Evolutionary conservation across 2,113 vertebrate genomes (phyloP), one percentile per base, ranked within the genome.

Genomic region (Tragulus kanchil): DNA sequence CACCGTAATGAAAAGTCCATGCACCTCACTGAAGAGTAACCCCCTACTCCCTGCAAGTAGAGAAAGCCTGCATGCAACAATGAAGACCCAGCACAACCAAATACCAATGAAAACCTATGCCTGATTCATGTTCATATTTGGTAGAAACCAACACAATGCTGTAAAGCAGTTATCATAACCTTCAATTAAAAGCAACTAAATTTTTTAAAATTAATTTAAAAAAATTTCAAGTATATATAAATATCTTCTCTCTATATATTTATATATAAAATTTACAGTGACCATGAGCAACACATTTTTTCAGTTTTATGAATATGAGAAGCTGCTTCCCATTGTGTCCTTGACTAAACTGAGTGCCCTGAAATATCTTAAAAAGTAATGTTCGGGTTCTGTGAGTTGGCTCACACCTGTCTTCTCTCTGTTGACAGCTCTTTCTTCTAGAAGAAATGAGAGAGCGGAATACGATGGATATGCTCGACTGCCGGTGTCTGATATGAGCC

Each of bases 371-470:
- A 26, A 16, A 54, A 71, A 15, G 16, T 26, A 15, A 14, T 4
- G 8, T n/a, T 56, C 36, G 12, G n/a, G 19, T 62, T 48, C 50
- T 52, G 6, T 13, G 86, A 71, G n/a, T n/a, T 45, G 54, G 48
- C 75, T 98, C 67, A 93, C 16, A 0, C 42, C 21, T 45, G 50
- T 75, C 62, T 82, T 93, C 91, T 97, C 48, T 97, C 23, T 67
- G 21, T 93, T 73, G 91, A 5, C 98, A 99, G 99, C 98, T 99
- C 0, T 99, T 99, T 97, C 98, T 99, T 86, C 98, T 99, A 79
- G 99, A 99, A 97, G 99, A 99, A 97, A 99, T 99, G 79, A 99
- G 99, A 93, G 99, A 99, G 48, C 99, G 99, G 45, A 99, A 99
- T 99, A 99, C 15, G 99, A 99, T 23, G 99, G 99, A 19, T 99